Percentiles rank a stretch among this genome's conserved stretches.
phyloP scores from a whole-genome alignment of 2,888 invertebrate species.

The Sericinus montela region DNA sequence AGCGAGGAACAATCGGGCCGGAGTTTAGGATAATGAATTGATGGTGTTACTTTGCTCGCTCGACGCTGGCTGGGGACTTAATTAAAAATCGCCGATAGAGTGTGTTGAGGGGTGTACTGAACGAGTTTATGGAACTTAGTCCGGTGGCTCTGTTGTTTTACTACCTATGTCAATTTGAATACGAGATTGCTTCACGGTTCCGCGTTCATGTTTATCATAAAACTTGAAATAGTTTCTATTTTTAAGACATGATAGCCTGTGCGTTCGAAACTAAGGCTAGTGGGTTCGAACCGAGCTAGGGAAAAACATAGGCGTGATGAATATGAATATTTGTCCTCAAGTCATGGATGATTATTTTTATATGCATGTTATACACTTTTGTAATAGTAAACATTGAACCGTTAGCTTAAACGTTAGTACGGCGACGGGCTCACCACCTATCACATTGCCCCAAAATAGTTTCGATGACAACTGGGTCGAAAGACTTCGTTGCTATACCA shows the following conservation, averaged over 20 bases:
- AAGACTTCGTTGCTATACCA: too few relatives aligned
- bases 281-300: too few relatives aligned
- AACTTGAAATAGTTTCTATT: conserved; percentile 26
- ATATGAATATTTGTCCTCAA: not conserved
- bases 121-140: conserved; percentile 76
- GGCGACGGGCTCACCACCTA: too few relatives aligned
- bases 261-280: not conserved
- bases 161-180: conserved; percentile 75
- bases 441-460: too few relatives aligned
- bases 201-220: conserved; percentile 35
- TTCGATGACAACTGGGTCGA: too few relatives aligned
- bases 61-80: conserved; percentile 72
- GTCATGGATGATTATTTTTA: too few relatives aligned
- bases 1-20: conserved; percentile 76
- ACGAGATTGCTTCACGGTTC: conserved; percentile 61
- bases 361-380: too few relatives aligned
- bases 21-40: conserved; percentile 80
- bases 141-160: conserved; percentile 72
- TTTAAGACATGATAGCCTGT: conserved; percentile 2
- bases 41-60: conserved; percentile 77
- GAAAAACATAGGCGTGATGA: too few relatives aligned
- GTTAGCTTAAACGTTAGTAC: too few relatives aligned
- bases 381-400: too few relatives aligned
- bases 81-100: conserved; percentile 79
- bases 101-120: conserved; percentile 74